Evolutionary conservation across 1,140 invertebrate genomes (phyloP), one percentile per base, ranked within the genome.

Genomic region (Agrypnia vestita): DNA sequence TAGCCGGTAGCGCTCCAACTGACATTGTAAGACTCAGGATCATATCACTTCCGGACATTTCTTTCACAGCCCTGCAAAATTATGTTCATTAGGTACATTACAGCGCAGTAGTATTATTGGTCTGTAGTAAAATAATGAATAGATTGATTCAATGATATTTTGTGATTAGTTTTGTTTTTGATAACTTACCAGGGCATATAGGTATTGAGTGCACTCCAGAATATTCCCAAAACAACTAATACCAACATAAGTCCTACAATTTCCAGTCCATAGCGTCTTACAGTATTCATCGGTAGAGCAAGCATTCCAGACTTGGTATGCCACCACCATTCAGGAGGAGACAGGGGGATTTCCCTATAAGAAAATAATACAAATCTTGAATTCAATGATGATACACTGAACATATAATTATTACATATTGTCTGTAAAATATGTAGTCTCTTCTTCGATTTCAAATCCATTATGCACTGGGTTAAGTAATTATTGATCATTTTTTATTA

Each of bases 321-420:
- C 94, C 94, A 95, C 93, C 94, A 95, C 93, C 94, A 95, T 85
- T 95, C 94, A 3, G 94, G 94, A 4, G 94, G 94, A 84, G 93
- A 93, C 6, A 95, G 86, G 0, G 94, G 94, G 93, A 95, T 94
- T 55, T 91, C 90, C 3, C 91, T 91, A 83, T 43, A 85, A 81
- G 67, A 72, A 15, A 17, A 59, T n/a, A n/a, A 76, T 43, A 49
- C 21, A 74, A n/a, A n/a, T n/a, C n/a, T n/a, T n/a, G n/a, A n/a
- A n/a, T n/a, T n/a, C n/a, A n/a, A n/a, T n/a, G n/a, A n/a, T n/a
- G n/a, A n/a, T n/a, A n/a, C n/a, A n/a, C n/a, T n/a, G n/a, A n/a
- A n/a, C n/a, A n/a, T n/a, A n/a, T n/a, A n/a, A n/a, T n/a, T n/a
- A n/a, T n/a, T n/a, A n/a, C n/a, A n/a, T n/a, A n/a, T n/a, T n/a